A percentile compares a stretch with the other conserved stretches of the same genome.
These are phyloP conservation scores for Epicampocera succincta DNA, from an alignment of 2,888 invertebrate genomes.

Conservation along the genomic window DNA sequence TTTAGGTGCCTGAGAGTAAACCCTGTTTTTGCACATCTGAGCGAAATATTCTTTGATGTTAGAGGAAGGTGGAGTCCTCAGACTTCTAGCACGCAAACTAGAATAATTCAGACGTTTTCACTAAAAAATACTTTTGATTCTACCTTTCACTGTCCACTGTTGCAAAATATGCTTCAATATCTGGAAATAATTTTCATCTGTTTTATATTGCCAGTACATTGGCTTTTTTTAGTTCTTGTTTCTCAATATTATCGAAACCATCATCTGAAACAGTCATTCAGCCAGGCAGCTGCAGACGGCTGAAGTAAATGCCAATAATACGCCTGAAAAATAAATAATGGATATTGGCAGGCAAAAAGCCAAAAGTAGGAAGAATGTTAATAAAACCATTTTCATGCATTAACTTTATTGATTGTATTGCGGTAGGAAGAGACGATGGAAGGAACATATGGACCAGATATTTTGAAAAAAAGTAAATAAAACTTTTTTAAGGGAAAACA, in stretches of 20 bases:
- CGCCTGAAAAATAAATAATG: constrained; percentile 38
- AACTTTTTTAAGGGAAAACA: too few species aligned
- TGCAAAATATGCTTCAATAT: constrained; percentile 19
- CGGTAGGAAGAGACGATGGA: background rate
- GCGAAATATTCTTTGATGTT: too few species aligned
- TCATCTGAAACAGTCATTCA: constrained; percentile 5
- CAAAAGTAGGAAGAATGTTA: background rate
- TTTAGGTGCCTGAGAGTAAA: too few species aligned
- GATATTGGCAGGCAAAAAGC: constrained; percentile 6
- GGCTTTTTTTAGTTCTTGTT: background rate
- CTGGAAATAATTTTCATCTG: constrained; percentile 42
- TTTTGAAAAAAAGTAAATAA: too few species aligned
- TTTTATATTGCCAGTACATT: constrained; percentile 26
- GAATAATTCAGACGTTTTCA: too few species aligned
- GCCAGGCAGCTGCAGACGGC: constrained; percentile 25
- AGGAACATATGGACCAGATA: too few species aligned
- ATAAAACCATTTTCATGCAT: constrained; percentile 8
- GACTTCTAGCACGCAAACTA: too few species aligned
- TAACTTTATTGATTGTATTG: constrained; percentile 7
- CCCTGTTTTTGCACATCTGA: too few species aligned
- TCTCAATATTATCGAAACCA: constrained; percentile 33
- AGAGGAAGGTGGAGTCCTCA: too few species aligned
- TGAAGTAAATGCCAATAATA: constrained; percentile 45
- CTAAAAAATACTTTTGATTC: too few species aligned
- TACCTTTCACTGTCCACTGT: constrained; percentile 17